A percentile compares a stretch with the other conserved stretches of the same genome.
phyloP scores from a whole-genome alignment of 2,113 vertebrate species.

The Saguinus imperator region DNA sequence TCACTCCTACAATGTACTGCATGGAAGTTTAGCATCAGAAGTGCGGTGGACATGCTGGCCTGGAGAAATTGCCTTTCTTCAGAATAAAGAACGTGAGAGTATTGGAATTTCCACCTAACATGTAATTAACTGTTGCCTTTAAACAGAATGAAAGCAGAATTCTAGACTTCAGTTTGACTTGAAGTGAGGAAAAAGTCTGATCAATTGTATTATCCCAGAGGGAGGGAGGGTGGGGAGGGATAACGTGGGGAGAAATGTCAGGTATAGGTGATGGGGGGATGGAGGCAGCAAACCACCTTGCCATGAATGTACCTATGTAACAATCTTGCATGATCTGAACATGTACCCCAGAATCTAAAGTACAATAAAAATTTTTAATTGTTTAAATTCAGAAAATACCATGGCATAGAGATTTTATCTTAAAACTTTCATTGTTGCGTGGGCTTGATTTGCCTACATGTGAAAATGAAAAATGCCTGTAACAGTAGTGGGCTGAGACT shows the following conservation, averaged over 20 bases:
- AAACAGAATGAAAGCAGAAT: slow-evolving; percentile 17
- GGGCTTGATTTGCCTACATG: background rate
- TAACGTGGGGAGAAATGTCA: too few relatives aligned
- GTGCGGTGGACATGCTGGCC: background rate
- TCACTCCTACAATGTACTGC: background rate
- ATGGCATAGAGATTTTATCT: background rate
- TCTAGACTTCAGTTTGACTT: background rate
- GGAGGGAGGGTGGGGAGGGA: too few relatives aligned
- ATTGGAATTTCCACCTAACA: background rate
- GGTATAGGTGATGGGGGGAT: too few relatives aligned
- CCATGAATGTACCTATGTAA: too few relatives aligned
- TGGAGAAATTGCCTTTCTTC: background rate
- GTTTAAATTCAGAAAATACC: slow-evolving; percentile 1
- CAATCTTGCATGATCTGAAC: too few relatives aligned
- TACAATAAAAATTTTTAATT: background rate
- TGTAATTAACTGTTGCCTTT: slow-evolving; percentile 25
- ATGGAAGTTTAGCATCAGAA: background rate
- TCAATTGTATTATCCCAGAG: background rate
- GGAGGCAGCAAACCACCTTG: too few relatives aligned
- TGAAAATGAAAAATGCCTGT: background rate
- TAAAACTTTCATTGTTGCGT: background rate
- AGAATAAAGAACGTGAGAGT: background rate
- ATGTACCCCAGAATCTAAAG: too few relatives aligned
- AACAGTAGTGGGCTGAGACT: background rate
- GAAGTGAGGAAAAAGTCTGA: slow-evolving; percentile 1